phyloP scores from a whole-genome alignment of 2,113 vertebrate genomes.

The Calyptomena viridis region DNA sequence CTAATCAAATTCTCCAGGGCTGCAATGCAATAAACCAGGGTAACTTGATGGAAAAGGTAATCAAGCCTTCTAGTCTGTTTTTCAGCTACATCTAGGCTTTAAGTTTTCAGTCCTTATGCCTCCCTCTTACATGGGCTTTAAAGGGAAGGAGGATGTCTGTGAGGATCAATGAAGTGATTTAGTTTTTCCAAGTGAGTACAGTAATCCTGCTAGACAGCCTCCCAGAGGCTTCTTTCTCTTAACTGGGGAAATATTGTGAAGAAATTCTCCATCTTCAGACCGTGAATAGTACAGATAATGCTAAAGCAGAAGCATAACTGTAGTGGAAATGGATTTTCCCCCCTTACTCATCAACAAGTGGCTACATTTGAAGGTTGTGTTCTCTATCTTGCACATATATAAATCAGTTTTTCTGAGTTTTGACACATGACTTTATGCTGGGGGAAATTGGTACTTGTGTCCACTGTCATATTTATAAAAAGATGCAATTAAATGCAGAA shows the following conservation, averaged over 20 bases:
- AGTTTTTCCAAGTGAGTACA: not conserved
- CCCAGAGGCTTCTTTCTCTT: not conserved
- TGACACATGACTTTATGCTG: not conserved
- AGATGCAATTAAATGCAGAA: not conserved
- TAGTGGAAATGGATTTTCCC: not conserved
- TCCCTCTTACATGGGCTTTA: not conserved
- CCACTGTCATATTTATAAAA: not conserved
- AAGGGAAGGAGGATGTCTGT: not conserved
- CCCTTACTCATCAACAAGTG: not conserved
- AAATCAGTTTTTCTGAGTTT: not conserved
- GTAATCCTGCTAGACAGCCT: not conserved
- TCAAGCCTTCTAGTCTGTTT: conserved; percentile 16
- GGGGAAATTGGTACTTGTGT: not conserved
- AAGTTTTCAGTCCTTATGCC: not conserved
- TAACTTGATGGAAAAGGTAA: conserved; percentile 46
- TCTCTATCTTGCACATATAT: not conserved
- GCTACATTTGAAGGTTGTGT: not conserved
- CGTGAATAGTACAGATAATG: not conserved
- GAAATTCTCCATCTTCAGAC: not conserved
- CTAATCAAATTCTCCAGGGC: conserved; percentile 30
- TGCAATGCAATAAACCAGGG: conserved; percentile 14
- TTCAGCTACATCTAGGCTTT: not conserved
- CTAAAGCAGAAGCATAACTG: not conserved
- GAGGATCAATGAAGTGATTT: not conserved
- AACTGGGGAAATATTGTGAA: not conserved